These are phyloP conservation scores for Nephila pilipes DNA, from an alignment of 1,140 invertebrate genomes.

Conservation along the genomic window DNA sequence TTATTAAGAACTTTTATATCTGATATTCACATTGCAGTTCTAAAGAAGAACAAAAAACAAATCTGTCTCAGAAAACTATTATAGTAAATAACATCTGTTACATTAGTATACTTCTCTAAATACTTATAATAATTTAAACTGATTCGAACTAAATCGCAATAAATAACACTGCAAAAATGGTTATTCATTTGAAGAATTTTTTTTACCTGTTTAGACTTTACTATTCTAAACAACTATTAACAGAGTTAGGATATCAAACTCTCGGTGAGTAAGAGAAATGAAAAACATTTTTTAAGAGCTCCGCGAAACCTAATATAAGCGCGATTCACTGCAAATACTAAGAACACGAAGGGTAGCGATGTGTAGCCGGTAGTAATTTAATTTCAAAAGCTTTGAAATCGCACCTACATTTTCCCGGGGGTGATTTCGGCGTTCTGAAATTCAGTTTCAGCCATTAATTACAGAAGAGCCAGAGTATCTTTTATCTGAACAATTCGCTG, in stretches of 20 bases:
- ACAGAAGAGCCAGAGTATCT: conserved; percentile 32
- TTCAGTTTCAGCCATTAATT: conserved; percentile 43
- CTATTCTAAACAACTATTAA: not conserved
- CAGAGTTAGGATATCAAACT: not conserved
- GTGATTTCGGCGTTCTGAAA: conserved; percentile 1
- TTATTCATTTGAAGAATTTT: not conserved
- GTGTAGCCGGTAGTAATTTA: conserved; percentile 15
- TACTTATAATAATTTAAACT: not conserved
- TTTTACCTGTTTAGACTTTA: not conserved
- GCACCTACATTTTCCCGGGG: not conserved
- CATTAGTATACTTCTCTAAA: too few relatives aligned
- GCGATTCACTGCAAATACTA: not conserved
- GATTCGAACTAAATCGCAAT: not conserved
- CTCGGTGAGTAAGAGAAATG: not conserved
- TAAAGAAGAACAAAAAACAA: too few relatives aligned
- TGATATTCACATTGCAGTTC: too few relatives aligned
- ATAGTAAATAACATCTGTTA: too few relatives aligned
- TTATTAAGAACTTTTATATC: too few relatives aligned
- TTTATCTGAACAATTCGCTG: conserved; percentile 16
- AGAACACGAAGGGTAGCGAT: not conserved
- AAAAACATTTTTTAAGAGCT: not conserved
- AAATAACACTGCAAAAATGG: not conserved
- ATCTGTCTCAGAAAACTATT: too few relatives aligned
- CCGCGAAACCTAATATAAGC: not conserved
- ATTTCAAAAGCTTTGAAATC: conserved; percentile 13